Conservation (phyloP, 2,888 invertebrate genomes). For the Dastarcus helophoroides region DNA sequence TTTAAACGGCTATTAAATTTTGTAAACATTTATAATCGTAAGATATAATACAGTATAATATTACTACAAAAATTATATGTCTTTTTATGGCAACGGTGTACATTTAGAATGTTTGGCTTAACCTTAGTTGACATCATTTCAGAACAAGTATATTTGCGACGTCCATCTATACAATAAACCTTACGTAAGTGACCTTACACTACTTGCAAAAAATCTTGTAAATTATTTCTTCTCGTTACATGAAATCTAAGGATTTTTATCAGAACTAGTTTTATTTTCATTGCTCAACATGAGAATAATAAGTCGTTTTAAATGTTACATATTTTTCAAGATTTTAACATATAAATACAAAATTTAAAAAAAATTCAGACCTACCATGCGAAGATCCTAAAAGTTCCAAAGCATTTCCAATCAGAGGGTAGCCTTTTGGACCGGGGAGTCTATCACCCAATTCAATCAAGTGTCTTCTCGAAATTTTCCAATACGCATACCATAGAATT, state of each 20-base stretch:
- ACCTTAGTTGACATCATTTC: no score
- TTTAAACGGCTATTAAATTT: no score
- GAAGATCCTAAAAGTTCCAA: constrained; percentile 62
- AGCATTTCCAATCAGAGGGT: constrained; percentile 65
- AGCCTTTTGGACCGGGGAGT: constrained; percentile 59
- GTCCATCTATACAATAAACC: no score
- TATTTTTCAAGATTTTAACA: neutral
- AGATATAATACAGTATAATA: no score
- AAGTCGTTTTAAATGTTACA: neutral
- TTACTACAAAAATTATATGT: no score
- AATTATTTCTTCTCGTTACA: neutral
- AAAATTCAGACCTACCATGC: constrained; percentile 43
- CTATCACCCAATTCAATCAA: constrained; percentile 59
- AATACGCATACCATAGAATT: constrained; percentile 62
- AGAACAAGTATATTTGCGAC: no score
- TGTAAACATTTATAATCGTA: no score
- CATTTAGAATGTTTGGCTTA: no score
- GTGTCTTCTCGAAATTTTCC: constrained; percentile 60
- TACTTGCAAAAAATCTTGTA: neutral
- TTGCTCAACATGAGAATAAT: no score
- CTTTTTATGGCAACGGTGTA: no score
- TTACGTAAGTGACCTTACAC: no score
- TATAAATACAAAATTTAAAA: neutral
- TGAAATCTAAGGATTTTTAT: neutral
- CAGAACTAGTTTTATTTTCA: no score